These are phyloP conservation scores for Sebastes fasciatus DNA, from an alignment of 2,113 vertebrate species.

Conservation along the genomic window DNA sequence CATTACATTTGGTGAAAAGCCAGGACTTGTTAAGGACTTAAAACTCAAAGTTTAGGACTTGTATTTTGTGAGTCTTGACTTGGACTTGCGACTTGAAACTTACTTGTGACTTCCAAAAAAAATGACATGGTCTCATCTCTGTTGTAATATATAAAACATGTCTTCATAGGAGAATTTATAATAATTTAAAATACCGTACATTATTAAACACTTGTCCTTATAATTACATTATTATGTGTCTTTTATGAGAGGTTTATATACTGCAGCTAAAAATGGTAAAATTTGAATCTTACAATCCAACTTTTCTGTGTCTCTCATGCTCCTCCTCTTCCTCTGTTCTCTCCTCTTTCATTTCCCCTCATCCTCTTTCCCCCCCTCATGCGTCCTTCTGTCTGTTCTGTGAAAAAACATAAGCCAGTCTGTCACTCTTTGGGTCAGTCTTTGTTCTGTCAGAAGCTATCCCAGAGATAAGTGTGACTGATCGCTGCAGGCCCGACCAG, in stretches of 20 bases:
- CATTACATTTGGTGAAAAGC: too few species aligned
- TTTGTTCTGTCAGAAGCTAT: constrained; percentile 72
- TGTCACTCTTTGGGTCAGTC: constrained; percentile 53
- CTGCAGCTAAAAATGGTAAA: not conserved
- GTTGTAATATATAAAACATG: not conserved
- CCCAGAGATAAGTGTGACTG: constrained; percentile 70
- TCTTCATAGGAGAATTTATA: not conserved
- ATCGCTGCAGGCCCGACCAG: constrained; percentile 60
- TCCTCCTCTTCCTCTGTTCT: not conserved
- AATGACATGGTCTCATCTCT: too few species aligned
- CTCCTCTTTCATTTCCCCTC: not conserved
- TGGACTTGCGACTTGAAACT: too few species aligned
- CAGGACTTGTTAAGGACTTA: too few species aligned
- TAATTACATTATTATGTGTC: not conserved
- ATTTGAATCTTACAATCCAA: not conserved
- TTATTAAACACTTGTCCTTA: not conserved
- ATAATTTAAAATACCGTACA: too few species aligned
- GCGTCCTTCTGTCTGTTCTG: not conserved
- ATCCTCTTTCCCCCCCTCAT: not conserved
- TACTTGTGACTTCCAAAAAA: too few species aligned
- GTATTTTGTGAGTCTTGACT: too few species aligned
- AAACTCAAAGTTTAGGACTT: too few species aligned
- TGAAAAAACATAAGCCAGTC: constrained; percentile 27
- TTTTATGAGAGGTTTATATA: not conserved
- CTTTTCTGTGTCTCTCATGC: not conserved